These are phyloP conservation scores for Chaetophractus vellerosus DNA, from an alignment of 2,797 vertebrate species.

Conservation along the genomic window DNA sequence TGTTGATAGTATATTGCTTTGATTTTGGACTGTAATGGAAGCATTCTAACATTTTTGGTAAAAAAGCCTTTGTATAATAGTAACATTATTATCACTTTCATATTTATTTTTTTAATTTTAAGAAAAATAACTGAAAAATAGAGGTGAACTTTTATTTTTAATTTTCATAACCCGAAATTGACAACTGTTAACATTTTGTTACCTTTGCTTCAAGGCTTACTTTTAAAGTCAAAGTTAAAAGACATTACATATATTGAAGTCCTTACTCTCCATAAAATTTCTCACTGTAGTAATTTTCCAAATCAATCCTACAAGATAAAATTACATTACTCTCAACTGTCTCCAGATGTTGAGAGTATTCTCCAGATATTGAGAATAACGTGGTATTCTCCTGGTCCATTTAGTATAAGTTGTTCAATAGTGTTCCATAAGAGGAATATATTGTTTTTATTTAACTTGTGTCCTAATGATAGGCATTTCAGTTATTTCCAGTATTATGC, in stretches of 20 bases:
- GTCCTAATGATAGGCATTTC: background rate
- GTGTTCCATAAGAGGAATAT: background rate
- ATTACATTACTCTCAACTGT: background rate
- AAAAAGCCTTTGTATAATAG: background rate
- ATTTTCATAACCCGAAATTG: background rate
- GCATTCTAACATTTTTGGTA: background rate
- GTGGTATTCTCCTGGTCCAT: background rate
- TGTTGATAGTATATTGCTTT: constrained; percentile 3
- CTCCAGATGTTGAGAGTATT: too few relatives aligned
- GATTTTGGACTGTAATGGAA: background rate
- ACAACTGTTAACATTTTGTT: background rate
- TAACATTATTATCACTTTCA: background rate
- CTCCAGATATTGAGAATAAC: too few relatives aligned
- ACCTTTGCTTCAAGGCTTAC: background rate
- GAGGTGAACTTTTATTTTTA: background rate
- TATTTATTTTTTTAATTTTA: background rate
- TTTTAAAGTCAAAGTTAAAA: constrained; percentile 5
- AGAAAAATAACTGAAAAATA: background rate
- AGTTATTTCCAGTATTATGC: background rate
- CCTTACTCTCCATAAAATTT: background rate
- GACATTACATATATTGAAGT: background rate
- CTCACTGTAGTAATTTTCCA: constrained; percentile 10
- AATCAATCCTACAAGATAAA: background rate
- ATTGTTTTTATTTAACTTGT: background rate
- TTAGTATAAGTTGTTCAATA: background rate